Base-by-base conservation (phyloP, 23 tunicate genomes). In the Diplosoma virens region DNA sequence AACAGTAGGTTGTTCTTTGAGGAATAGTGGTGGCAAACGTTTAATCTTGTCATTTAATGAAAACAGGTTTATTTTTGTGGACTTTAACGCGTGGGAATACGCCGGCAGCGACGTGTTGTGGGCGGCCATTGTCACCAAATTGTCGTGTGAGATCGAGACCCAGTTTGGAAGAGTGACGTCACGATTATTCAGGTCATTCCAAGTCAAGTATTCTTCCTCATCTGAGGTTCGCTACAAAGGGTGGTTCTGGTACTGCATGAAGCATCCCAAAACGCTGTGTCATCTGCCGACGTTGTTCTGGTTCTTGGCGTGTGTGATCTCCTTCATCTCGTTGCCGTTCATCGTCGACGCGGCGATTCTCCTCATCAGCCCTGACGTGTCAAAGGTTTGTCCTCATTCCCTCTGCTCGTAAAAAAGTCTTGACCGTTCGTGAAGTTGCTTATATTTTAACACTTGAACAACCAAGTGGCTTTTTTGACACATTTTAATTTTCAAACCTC, bases 61-160 rank as follows among this genome's bases (percentile, higher is more conserved):
- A 5, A 47, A 22, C 52, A 80, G 80, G 33, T 88, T 53, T 46
- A 77, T 88, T 16, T 88, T 82, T 54, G 95, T 88, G 32, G 77
- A 88, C 75, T 88, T 88, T 74, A 82, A 82, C 27, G 95, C 95
- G 3, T 88, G 95, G 95, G 95, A 88, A 53, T 88, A 82, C 33
- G 87, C 81, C 11, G 95, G 95, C 29, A 82, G 95, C 54, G 95
- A 88, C 79, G 82, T 83, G 45, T 59, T 88, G 79, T 88, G 95
- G 95, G 95, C 95, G 35, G 95, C 83, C 7, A 88, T 88, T 30
- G 65, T 88, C 18, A 88, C 95, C 26, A 88, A 67, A 47, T 48
- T 88, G n/a, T 63, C 87, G 1, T 52, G 82, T 31, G 95, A 79
- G 58, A 82, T 88, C 56, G 95, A 88, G 59, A 67, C 79, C 20